These are phyloP conservation scores for Ptiloglossa arizonensis DNA, from an alignment of 1,140 invertebrate species.

Conservation along the genomic window DNA sequence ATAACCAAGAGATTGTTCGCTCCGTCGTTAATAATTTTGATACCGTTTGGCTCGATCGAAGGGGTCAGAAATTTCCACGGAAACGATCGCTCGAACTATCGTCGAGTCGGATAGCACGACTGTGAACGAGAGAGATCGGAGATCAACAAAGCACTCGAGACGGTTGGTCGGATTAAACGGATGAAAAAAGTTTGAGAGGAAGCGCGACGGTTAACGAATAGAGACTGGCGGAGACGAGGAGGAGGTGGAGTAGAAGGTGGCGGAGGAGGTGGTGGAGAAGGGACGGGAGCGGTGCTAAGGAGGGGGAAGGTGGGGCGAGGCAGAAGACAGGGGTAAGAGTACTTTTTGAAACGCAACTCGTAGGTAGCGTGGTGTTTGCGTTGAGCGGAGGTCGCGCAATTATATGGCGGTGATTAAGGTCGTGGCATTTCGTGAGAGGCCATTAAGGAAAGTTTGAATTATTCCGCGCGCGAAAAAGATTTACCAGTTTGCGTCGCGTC, in stretches of 20 bases:
- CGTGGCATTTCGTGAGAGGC: conserved; percentile 40
- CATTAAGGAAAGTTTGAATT: conserved; percentile 49
- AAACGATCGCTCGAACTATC: no score
- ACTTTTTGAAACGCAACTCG: conserved; percentile 23
- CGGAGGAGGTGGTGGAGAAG: no score
- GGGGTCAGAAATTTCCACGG: no score
- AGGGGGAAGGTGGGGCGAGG: not conserved
- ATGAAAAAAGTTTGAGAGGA: conserved; percentile 10
- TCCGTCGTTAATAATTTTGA: no score
- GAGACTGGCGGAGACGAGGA: not conserved
- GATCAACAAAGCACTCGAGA: conserved; percentile 1
- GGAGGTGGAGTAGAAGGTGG: not conserved
- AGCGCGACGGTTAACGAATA: not conserved
- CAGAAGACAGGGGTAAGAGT: conserved; percentile 6
- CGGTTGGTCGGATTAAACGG: conserved; percentile 1
- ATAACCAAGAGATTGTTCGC: no score
- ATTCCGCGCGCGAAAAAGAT: conserved; percentile 26
- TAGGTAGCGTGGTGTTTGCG: conserved; percentile 21
- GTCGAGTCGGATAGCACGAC: no score
- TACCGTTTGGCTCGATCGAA: not conserved
- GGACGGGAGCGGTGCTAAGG: no score
- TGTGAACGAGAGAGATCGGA: not conserved
- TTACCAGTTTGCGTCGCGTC: conserved; percentile 12
- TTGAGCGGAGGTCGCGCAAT: conserved; percentile 29
- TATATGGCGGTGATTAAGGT: conserved; percentile 45